Conservation (phyloP, 2,797 vertebrate genomes). For the Hemibagrus guttatus region DNA sequence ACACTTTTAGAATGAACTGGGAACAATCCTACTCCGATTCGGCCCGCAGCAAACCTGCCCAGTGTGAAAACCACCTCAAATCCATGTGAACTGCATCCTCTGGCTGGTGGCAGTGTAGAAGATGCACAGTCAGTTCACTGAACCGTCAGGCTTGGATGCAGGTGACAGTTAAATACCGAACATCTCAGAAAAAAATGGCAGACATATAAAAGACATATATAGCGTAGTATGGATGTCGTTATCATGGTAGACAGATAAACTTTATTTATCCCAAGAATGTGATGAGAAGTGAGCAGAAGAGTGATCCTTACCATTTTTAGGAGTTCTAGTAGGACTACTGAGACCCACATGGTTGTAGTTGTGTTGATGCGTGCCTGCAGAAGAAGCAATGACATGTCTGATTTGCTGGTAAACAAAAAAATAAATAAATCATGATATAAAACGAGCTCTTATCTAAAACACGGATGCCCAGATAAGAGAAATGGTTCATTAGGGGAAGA, state of each 20-base stretch:
- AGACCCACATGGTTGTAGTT: slow-evolving; percentile 94
- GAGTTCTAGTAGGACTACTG: slow-evolving; percentile 91
- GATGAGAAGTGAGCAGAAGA: slow-evolving; percentile 31
- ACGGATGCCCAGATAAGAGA: slow-evolving; percentile 26
- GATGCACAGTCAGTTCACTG: slow-evolving; percentile 36
- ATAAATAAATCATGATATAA: slow-evolving; percentile 32
- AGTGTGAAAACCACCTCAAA: slow-evolving; percentile 20
- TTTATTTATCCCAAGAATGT: slow-evolving; percentile 11
- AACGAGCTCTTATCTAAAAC: slow-evolving; percentile 29
- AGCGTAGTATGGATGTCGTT: not conserved
- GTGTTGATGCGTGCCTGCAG: slow-evolving; percentile 94
- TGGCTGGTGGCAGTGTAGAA: slow-evolving; percentile 44
- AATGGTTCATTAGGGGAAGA: slow-evolving; percentile 25
- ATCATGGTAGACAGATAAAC: slow-evolving; percentile 3
- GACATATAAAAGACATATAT: slow-evolving; percentile 3
- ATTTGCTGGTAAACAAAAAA: slow-evolving; percentile 32
- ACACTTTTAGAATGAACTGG: too few species aligned
- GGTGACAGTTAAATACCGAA: slow-evolving; percentile 1
- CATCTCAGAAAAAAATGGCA: slow-evolving; percentile 2
- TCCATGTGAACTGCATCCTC: slow-evolving; percentile 50
- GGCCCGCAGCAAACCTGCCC: too few species aligned
- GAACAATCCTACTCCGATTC: too few species aligned
- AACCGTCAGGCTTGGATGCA: slow-evolving; percentile 26
- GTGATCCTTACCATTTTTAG: slow-evolving; percentile 90
- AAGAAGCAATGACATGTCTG: slow-evolving; percentile 76